phyloP scores from a whole-genome alignment of 2,797 vertebrate genomes.

The Brachyrhaphis roseni region DNA sequence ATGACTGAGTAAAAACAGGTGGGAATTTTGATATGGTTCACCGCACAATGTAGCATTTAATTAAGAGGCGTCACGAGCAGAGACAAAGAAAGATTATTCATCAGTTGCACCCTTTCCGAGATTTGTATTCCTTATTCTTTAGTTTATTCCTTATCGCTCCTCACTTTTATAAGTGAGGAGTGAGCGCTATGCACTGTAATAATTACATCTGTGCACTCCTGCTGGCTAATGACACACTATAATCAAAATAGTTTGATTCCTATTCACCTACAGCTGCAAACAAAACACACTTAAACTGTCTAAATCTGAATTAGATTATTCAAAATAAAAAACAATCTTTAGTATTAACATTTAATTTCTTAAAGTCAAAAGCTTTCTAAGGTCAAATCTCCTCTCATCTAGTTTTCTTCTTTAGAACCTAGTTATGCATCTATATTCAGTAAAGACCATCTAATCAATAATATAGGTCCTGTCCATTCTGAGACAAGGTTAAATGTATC shows the following conservation, averaged over 20 bases:
- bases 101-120: not conserved
- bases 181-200: too few relatives aligned
- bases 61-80: not conserved
- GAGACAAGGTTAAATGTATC: too few relatives aligned
- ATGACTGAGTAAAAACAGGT: not conserved
- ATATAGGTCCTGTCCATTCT: too few relatives aligned
- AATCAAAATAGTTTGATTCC: not conserved
- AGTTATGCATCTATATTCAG: too few relatives aligned
- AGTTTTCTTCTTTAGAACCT: too few relatives aligned
- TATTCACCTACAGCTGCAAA: not conserved
- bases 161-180: too few relatives aligned
- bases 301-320: not conserved
- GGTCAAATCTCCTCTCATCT: too few relatives aligned
- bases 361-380: not conserved
- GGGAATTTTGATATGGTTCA: not conserved
- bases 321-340: not conserved
- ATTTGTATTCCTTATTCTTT: not conserved
- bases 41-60: not conserved
- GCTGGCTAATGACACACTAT: not conserved
- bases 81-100: not conserved
- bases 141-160: too few relatives aligned
- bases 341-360: not conserved
- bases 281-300: not conserved
- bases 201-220: not conserved
- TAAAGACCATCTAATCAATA: too few relatives aligned